phyloP scores from a whole-genome alignment of 1,140 invertebrate species.

The Mya arenaria region DNA sequence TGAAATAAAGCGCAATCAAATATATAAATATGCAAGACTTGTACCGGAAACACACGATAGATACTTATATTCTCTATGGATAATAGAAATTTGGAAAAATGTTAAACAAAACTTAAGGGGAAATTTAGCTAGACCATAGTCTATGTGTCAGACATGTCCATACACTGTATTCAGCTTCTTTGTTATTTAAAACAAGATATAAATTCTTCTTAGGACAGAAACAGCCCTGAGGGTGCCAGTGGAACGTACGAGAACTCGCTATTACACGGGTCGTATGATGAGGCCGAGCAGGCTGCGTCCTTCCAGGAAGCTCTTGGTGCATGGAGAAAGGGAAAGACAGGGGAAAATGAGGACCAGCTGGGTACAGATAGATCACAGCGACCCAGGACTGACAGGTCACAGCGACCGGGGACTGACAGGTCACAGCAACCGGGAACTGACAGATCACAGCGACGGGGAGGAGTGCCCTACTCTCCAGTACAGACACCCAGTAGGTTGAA shows the following conservation, averaged over 20 bases:
- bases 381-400: conserved; percentile 25
- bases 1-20: too few species aligned
- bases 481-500: conserved; percentile 58
- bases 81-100: too few species aligned
- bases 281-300: conserved; percentile 77
- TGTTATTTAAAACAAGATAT: background rate
- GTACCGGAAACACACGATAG: too few species aligned
- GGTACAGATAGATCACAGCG: background rate
- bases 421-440: conserved; percentile 2
- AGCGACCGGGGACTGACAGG: background rate
- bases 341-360: background rate
- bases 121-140: too few species aligned
- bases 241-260: conserved; percentile 62
- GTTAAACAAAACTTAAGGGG: too few species aligned
- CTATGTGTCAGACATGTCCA: too few species aligned
- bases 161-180: background rate
- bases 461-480: conserved; percentile 52
- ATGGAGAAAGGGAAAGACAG: conserved; percentile 71
- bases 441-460: conserved; percentile 21
- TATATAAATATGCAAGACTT: too few species aligned
- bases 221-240: conserved; percentile 69
- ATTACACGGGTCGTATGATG: conserved; percentile 76
- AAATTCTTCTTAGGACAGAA: conserved; percentile 42
- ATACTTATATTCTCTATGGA: too few species aligned
- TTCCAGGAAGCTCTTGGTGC: conserved; percentile 79